These are phyloP conservation scores for Donacobius atricapilla DNA, from an alignment of 2,113 vertebrate species.

Conservation along the genomic window DNA sequence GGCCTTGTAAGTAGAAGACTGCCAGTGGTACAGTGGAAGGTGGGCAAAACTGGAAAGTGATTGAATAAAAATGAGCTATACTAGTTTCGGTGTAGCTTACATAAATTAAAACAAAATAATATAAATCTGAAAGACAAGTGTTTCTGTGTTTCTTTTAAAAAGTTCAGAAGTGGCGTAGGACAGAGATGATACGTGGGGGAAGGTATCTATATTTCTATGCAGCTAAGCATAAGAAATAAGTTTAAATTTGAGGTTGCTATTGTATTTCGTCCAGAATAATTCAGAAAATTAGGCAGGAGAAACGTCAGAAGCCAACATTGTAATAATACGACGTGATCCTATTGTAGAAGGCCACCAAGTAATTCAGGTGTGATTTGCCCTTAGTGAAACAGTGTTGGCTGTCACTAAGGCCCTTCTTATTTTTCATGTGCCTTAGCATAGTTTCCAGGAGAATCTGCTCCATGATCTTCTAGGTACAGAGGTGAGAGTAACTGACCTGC, in stretches of 20 bases:
- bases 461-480: neutral
- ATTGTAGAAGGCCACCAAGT: neutral
- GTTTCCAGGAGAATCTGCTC: neutral
- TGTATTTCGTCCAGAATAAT: neutral
- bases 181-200: neutral
- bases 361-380: neutral
- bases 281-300: neutral
- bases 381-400: neutral
- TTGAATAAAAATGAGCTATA: neutral
- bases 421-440: neutral
- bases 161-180: neutral
- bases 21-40: neutral
- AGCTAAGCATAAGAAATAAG: neutral
- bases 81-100: neutral
- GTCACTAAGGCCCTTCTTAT: neutral
- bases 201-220: neutral
- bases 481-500: neutral
- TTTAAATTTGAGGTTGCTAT: neutral
- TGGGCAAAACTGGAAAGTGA: neutral
- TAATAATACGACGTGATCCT: rapidly evolving
- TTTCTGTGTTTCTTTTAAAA: neutral
- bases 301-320: neutral
- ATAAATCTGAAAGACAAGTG: neutral
- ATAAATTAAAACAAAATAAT: neutral
- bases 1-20: neutral